phyloP scores from a whole-genome alignment of 2,113 vertebrate genomes.

The Puntigrus tetrazona region DNA sequence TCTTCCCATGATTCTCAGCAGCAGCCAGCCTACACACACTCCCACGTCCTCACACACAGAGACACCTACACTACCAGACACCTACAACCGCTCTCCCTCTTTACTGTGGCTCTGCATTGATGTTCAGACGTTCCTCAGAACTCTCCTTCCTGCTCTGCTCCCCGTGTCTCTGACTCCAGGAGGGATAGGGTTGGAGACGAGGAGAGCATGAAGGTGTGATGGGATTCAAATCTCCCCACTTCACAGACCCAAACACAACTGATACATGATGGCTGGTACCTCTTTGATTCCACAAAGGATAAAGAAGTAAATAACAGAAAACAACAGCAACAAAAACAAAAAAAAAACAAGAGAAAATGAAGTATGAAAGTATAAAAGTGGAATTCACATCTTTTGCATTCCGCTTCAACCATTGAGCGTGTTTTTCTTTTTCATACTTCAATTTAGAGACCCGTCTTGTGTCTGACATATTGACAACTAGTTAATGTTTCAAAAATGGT shows the following conservation, averaged over 20 bases:
- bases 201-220: conserved; percentile 34
- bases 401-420: not conserved
- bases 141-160: conserved; percentile 49
- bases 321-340: conserved; percentile 40
- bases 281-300: conserved; percentile 53
- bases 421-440: not conserved
- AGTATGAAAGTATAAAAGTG: conserved; percentile 28
- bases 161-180: conserved; percentile 43
- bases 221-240: conserved; percentile 57
- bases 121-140: conserved; percentile 62
- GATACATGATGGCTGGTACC: conserved; percentile 37
- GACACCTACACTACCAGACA: not conserved
- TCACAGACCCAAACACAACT: conserved; percentile 36
- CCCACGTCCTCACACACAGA: conserved; percentile 37
- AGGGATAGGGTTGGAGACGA: conserved; percentile 34
- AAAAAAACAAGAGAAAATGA: conserved; percentile 30
- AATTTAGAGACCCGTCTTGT: not conserved
- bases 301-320: conserved; percentile 52
- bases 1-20: conserved; percentile 23
- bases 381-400: conserved; percentile 36
- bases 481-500: not conserved
- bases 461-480: not conserved
- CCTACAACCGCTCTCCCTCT: not conserved
- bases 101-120: conserved; percentile 54
- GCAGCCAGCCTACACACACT: conserved; percentile 24